These are phyloP conservation scores for Microcaecilia unicolor DNA, from an alignment of 2,797 vertebrate species.

Conservation along the genomic window DNA sequence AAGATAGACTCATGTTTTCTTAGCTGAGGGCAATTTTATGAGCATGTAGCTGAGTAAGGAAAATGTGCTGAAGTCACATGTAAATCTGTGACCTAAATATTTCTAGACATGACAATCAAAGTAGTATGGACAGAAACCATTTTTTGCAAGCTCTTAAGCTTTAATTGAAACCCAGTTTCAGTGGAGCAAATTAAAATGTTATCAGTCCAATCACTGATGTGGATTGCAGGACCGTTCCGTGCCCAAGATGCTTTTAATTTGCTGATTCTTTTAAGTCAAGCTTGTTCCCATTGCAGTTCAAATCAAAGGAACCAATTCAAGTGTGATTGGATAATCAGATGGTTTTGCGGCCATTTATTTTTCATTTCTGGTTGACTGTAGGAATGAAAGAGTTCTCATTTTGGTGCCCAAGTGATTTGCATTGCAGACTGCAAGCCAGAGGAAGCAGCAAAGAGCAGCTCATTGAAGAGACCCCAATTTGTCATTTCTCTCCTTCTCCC, in stretches of 20 bases:
- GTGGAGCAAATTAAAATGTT: slow-evolving; percentile 3
- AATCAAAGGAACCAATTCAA: slow-evolving; percentile 32
- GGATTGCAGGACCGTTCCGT: slow-evolving; percentile 12
- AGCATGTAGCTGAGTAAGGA: too few species aligned
- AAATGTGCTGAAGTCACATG: too few species aligned
- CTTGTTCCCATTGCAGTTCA: slow-evolving; percentile 25
- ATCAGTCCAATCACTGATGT: slow-evolving; percentile 10
- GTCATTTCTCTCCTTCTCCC: slow-evolving; percentile 30
- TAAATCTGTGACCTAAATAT: too few species aligned
- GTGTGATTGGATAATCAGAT: slow-evolving; percentile 33
- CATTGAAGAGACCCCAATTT: too few species aligned
- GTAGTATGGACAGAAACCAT: slow-evolving; percentile 12
- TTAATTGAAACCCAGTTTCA: slow-evolving; percentile 31
- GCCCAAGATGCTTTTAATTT: slow-evolving; percentile 20
- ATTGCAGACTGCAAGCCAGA: slow-evolving; percentile 35
- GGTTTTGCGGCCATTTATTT: slow-evolving; percentile 30
- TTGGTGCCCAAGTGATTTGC: slow-evolving; percentile 27
- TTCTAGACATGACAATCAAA: slow-evolving; percentile 3
- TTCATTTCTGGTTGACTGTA: slow-evolving; percentile 41
- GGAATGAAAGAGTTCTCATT: slow-evolving; percentile 42
- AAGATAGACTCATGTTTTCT: too few species aligned
- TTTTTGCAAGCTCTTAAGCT: slow-evolving; percentile 13
- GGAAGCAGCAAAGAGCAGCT: slow-evolving; percentile 39
- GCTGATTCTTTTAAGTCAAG: slow-evolving; percentile 25
- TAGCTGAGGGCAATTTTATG: too few species aligned